Percentiles rank a stretch among this genome's conserved stretches.
These are phyloP conservation scores for Drosophila sordidapex DNA, from an alignment of 2,888 invertebrate species.

Conservation along the genomic window DNA sequence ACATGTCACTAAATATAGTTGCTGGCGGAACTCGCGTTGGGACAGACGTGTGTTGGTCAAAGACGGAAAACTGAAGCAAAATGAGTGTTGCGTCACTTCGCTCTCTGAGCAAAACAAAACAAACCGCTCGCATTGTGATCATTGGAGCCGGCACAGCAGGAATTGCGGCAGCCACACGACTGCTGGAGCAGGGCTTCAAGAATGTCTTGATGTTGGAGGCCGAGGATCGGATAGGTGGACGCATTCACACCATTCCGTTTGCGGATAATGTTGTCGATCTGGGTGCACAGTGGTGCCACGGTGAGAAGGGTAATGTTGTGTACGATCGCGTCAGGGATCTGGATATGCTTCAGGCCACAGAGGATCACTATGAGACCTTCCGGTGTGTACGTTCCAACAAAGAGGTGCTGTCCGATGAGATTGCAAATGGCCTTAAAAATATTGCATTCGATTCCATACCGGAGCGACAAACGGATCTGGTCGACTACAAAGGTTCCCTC, in stretches of 20 bases:
- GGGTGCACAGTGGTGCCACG: conserved; percentile 91
- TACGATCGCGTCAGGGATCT: conserved; percentile 86
- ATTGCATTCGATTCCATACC: conserved; percentile 84
- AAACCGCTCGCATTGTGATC: conserved; percentile 80
- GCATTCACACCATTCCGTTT: conserved; percentile 86
- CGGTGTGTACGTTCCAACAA: conserved; percentile 83
- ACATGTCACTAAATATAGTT: conserved; percentile 40
- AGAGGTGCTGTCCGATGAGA: conserved; percentile 81
- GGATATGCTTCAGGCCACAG: conserved; percentile 75
- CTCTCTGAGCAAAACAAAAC: conserved; percentile 53
- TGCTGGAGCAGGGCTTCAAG: conserved; percentile 84
- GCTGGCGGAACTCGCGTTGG: conserved; percentile 33
- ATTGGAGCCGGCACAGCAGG: conserved; percentile 84
- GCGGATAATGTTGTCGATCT: conserved; percentile 88
- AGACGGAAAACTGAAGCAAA: background rate
- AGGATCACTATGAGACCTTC: conserved; percentile 76
- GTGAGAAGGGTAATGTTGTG: conserved; percentile 88
- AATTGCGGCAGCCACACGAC: conserved; percentile 83
- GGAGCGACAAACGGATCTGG: conserved; percentile 77
- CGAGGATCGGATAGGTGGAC: conserved; percentile 88
- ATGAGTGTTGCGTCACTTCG: conserved; percentile 58
- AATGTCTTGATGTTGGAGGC: conserved; percentile 88
- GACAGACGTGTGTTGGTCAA: conserved; percentile 18
- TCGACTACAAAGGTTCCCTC: conserved; percentile 78
- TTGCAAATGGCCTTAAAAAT: conserved; percentile 80